Evolutionary conservation across 53 echinoderm and acorn worm species (phyloP).

Genomic region (Holothuria leucospilota): DNA sequence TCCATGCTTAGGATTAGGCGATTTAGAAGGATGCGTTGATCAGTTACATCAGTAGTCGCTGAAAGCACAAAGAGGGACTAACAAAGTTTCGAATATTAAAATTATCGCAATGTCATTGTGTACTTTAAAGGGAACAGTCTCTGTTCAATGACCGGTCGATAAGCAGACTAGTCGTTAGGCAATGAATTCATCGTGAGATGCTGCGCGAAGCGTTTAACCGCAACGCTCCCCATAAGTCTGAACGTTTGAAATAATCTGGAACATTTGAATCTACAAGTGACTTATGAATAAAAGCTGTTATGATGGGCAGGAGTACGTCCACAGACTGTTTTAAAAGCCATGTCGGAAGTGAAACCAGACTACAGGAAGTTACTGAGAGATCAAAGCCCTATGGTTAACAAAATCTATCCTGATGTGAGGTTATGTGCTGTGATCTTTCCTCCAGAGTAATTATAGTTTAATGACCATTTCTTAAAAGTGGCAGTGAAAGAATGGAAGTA

Average conservation of each 20-base stretch:
- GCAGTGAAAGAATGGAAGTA: no score
- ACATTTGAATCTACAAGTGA: not conserved
- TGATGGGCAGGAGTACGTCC: not conserved
- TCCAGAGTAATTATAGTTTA: no score
- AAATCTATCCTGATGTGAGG: no score
- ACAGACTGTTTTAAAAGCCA: conserved; percentile 23
- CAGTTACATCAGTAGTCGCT: not conserved
- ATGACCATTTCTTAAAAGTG: no score
- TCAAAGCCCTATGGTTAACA: no score
- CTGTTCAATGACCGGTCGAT: conserved; percentile 12
- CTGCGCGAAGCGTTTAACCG: not conserved
- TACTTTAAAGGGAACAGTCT: conserved; percentile 5
- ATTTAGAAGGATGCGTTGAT: conserved; percentile 4
- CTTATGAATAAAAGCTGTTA: not conserved
- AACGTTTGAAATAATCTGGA: not conserved
- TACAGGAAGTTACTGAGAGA: no score
- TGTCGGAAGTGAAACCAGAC: not conserved
- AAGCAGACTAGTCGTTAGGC: conserved; percentile 16
- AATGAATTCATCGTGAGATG: not conserved
- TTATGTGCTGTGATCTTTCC: no score
- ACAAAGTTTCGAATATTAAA: not conserved
- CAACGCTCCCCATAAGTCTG: not conserved
- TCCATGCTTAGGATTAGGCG: no score
- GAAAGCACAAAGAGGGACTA: not conserved
- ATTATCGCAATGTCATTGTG: not conserved